Conservation (phyloP, 2,888 invertebrate species). For the Crioceris asparagi region DNA sequence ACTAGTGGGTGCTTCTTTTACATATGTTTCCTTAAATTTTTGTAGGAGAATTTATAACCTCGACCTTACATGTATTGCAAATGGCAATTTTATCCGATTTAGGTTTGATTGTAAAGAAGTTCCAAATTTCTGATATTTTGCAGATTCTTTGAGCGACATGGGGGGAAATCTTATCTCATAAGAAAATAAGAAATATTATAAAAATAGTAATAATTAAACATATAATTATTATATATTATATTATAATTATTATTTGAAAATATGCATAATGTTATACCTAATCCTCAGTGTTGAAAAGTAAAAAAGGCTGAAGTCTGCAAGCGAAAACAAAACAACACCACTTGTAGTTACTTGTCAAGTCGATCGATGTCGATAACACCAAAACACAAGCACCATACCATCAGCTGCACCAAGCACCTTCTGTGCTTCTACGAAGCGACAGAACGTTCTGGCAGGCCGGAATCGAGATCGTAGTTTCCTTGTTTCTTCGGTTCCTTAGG, state of each 20-base stretch:
- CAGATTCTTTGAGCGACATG: constrained; percentile 8
- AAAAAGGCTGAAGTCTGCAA: no score
- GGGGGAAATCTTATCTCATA: constrained; percentile 6
- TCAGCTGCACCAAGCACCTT: no score
- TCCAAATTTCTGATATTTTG: constrained; percentile 7
- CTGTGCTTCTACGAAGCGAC: no score
- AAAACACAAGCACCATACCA: neutral
- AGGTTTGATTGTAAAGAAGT: constrained; percentile 3
- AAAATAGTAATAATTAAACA: no score
- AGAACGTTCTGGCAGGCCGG: neutral
- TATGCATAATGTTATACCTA: neutral
- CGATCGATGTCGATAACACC: neutral
- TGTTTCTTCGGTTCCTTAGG: neutral
- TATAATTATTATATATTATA: neutral
- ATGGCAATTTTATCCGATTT: constrained; percentile 6
- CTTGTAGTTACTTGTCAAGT: no score
- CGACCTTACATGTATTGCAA: constrained; percentile 15
- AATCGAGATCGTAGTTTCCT: neutral
- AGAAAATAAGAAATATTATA: neutral
- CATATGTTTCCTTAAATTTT: neutral
- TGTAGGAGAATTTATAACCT: constrained; percentile 2
- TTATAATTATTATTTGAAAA: constrained; percentile 1
- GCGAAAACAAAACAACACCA: no score
- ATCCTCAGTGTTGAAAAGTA: neutral
- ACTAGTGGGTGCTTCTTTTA: neutral